Evolutionary conservation across 2,797 vertebrate genomes (phyloP).

Genomic region (Allobates femoralis): DNA sequence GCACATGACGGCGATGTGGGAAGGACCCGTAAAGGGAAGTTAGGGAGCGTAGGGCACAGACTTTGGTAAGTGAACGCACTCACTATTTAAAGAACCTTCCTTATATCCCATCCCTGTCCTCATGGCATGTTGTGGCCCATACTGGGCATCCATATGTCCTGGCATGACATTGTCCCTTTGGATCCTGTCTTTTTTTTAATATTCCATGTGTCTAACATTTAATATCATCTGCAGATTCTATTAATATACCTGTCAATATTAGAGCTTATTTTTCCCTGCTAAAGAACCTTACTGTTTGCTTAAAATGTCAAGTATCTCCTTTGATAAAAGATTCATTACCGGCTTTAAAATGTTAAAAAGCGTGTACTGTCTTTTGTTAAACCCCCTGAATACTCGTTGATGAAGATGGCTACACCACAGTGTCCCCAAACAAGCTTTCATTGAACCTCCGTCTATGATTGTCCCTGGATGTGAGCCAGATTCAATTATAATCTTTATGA

Average conservation of each 20-base stretch:
- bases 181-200: neutral
- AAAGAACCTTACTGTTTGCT: neutral
- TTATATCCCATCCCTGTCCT: too few relatives aligned
- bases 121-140: too few relatives aligned
- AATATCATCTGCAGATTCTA: neutral
- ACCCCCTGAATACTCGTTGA: constrained; percentile 19
- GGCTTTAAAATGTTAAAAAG: constrained; percentile 25
- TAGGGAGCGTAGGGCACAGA: too few relatives aligned
- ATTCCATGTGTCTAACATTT: neutral
- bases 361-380: neutral
- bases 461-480: constrained; percentile 29
- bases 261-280: neutral
- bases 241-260: neutral
- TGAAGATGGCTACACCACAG: constrained; percentile 23
- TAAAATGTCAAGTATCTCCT: constrained; percentile 26
- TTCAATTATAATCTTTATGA: constrained; percentile 54
- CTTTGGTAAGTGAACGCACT: too few relatives aligned
- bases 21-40: too few relatives aligned
- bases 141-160: neutral
- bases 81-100: too few relatives aligned
- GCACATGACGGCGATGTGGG: too few relatives aligned
- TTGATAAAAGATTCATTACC: constrained; percentile 2
- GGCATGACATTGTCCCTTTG: neutral
- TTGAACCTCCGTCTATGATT: constrained; percentile 28
- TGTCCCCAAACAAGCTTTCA: constrained; percentile 8